A percentile compares a stretch with the other conserved stretches of the same genome.
Evolutionary conservation across 1,140 invertebrate genomes (phyloP).

Genomic region (Pissodes strobi): DNA sequence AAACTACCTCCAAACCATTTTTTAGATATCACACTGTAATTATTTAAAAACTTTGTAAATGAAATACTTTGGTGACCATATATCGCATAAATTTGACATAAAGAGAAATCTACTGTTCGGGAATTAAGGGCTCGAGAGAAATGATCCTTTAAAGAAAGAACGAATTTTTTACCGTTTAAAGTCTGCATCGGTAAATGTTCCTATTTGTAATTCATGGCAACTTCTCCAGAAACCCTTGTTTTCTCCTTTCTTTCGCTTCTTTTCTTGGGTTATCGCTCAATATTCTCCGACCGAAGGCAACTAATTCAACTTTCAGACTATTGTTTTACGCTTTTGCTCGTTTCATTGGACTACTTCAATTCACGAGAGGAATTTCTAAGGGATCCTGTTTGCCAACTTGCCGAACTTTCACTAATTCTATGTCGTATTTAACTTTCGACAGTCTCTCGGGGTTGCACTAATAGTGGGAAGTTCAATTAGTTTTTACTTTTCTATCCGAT

Average conservation of each 20-base stretch:
- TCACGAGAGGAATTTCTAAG: conserved; percentile 36
- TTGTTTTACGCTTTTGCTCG: conserved; percentile 46
- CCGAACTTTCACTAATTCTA: conserved; percentile 28
- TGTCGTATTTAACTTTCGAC: conserved; percentile 34
- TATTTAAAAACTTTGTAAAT: too few species aligned
- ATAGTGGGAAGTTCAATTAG: neutral
- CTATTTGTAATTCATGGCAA: conserved; percentile 36
- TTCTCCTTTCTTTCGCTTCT: conserved; percentile 42
- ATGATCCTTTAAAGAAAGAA: too few species aligned
- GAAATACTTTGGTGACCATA: too few species aligned
- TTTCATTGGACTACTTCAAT: conserved; percentile 35
- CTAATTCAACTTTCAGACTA: conserved; percentile 52
- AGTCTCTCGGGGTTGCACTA: conserved; percentile 11
- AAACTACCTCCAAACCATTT: too few species aligned
- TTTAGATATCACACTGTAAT: too few species aligned
- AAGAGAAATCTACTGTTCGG: too few species aligned
- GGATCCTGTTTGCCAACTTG: conserved; percentile 27
- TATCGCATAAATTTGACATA: too few species aligned
- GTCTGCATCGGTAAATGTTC: neutral
- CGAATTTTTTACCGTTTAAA: neutral
- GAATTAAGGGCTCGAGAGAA: too few species aligned
- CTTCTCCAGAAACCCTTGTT: conserved; percentile 27
- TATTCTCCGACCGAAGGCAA: conserved; percentile 49
- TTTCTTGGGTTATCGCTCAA: conserved; percentile 45
- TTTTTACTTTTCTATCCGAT: too few species aligned